Evolutionary conservation across 2,113 vertebrate genomes (phyloP), one percentile per base, ranked within the genome.

Genomic region (Pithys albifrons): DNA sequence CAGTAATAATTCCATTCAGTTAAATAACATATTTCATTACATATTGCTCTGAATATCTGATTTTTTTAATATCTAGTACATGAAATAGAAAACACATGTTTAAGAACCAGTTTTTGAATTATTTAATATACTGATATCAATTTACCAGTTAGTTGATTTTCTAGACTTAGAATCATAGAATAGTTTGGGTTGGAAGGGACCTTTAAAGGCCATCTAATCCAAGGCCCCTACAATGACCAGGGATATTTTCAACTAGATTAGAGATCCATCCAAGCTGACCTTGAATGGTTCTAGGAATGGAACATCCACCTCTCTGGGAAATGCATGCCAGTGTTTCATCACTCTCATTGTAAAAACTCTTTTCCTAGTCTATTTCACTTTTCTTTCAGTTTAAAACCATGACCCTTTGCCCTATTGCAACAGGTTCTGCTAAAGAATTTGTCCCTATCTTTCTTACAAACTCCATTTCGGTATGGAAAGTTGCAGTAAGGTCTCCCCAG

Each of bases 401-500:
- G 2, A 7, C 3, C 7, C 19, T 19, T 54, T 33, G 15, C 19
- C 33, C 45, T 52, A 2, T 31, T 9, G 3, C 37, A 35, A 45
- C 37, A 61, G 18, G 9, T 12, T 23, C 11, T 51, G 8, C 31
- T 43, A 17, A 35, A 51, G 59, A 1, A 2, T 76, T 29, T 59
- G 17, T 31, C 22, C 9, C 13, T 7, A 22, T 51, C 16, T 67
- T 67, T 51, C 45, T 67, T 14, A 20, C 15, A 59, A 52, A 35
- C 31, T 48, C 19, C 45, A 48, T 16, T 35, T 37, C 37, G 27
- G 14, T 48, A 29, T 14, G 46, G 43, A 22, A 80, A 67, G 9
- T 29, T 18, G 6, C 17, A 49, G 5, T 59, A 51, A 86, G 10
- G 20, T 59, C 8, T 51, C 20, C 7, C 13, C 0, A 0, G 19